Percentiles rank a stretch among this genome's conserved stretches.
Evolutionary conservation across 2,113 vertebrate species (phyloP).

Genomic region (Salvelinus namaycush): DNA sequence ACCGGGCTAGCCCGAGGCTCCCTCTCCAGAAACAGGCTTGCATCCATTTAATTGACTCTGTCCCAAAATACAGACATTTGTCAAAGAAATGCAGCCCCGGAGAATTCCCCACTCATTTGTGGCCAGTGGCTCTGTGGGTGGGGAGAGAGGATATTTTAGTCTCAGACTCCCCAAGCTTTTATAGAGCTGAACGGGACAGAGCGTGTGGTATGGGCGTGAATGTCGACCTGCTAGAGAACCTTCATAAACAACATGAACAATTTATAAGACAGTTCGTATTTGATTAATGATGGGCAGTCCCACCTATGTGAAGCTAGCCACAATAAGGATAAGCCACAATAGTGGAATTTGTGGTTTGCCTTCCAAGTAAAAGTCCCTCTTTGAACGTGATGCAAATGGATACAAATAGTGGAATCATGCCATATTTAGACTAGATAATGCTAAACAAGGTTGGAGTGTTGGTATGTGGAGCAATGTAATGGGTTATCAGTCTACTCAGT

Average conservation of each 20-base stretch:
- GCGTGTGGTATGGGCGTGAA: slow-evolving; percentile 33
- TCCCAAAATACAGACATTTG: slow-evolving; percentile 51
- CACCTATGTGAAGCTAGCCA: too few species aligned
- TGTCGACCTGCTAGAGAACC: slow-evolving; percentile 60
- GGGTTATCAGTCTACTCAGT: too few species aligned
- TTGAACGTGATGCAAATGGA: too few species aligned
- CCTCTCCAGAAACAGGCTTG: slow-evolving; percentile 28
- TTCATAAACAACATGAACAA: background rate
- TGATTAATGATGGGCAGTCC: too few species aligned
- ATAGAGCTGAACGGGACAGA: slow-evolving; percentile 30
- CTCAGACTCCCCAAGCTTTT: slow-evolving; percentile 44
- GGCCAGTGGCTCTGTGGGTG: slow-evolving; percentile 38
- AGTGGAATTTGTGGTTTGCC: too few species aligned
- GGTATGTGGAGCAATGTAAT: too few species aligned
- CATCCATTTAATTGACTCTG: slow-evolving; percentile 8
- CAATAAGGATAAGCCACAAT: too few species aligned
- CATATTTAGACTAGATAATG: too few species aligned
- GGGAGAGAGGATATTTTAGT: slow-evolving; percentile 39
- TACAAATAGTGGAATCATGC: too few species aligned
- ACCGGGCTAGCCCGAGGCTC: slow-evolving; percentile 23
- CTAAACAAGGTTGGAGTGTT: too few species aligned
- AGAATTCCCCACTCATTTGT: slow-evolving; percentile 39
- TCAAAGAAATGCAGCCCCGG: slow-evolving; percentile 40
- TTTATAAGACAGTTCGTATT: too few species aligned
- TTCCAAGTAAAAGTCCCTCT: too few species aligned